Conservation (phyloP, 2,888 invertebrate genomes). For the Tryphoninae sp. region DNA sequence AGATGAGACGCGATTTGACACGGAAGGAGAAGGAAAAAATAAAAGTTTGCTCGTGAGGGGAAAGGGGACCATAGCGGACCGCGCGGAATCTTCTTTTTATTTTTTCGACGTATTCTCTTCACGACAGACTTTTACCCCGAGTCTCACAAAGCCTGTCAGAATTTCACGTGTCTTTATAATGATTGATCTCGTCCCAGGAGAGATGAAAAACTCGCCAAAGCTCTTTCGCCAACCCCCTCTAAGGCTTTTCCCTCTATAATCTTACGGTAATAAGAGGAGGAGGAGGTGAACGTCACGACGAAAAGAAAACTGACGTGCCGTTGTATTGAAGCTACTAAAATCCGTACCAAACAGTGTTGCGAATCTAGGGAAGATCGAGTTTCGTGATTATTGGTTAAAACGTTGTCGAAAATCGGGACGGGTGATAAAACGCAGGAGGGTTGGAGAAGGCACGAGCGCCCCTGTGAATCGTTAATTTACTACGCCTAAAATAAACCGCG, state of each 20-base stretch:
- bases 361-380: conserved; percentile 24
- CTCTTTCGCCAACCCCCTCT: conserved; percentile 48
- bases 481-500: conserved; percentile 72
- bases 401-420: conserved; percentile 60
- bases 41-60: conserved; percentile 28
- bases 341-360: conserved; percentile 45
- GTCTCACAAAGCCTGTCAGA: conserved; percentile 44
- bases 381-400: conserved; percentile 66
- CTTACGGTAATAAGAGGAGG: conserved; percentile 42
- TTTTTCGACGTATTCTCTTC: conserved; percentile 50
- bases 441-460: conserved; percentile 12
- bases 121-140: conserved; percentile 4
- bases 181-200: conserved; percentile 55
- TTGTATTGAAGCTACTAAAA: conserved; percentile 28
- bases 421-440: conserved; percentile 10
- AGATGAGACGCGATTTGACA: conserved; percentile 38
- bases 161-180: conserved; percentile 60
- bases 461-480: conserved; percentile 74
- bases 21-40: conserved; percentile 3
- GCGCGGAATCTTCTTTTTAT: background rate
- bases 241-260: conserved; percentile 19
- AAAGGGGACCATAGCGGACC: background rate
- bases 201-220: conserved; percentile 50
- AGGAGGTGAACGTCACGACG: background rate
- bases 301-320: conserved; percentile 20